Evolutionary conservation across 2,113 vertebrate species (phyloP), one percentile per base, ranked within the genome.

Genomic region (Catagonus wagneri): DNA sequence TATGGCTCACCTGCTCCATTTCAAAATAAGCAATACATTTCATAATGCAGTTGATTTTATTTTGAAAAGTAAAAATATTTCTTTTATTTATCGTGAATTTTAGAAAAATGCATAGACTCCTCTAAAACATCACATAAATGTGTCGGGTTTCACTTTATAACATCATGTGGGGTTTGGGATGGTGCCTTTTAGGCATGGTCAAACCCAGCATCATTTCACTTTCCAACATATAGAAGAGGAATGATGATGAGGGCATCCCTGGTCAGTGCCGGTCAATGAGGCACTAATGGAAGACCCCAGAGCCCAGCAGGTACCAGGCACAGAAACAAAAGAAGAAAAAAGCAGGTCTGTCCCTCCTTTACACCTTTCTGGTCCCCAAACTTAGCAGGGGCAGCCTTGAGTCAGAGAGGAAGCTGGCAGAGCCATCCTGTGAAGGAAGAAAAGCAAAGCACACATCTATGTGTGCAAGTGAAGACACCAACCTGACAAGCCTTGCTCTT

Each of bases 21-120:
- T 96, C 34, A 95, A 91, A 95, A 83, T 60, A 96, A 94, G 29
- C 60, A 94, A 20, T 68, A 89, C 36, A 1, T 36, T 60, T 81
- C 56, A 60, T 85, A 90, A 19, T 71, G 9, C 19, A 90, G 76
- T 32, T 44, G 4, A 44, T 44, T 44, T 44, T 44, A 44, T 44
- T 44, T 44, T 44, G 4, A 44, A 44, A 44, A 44, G 8, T 44
- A 44, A 44, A 44, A 44, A 44, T 44, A 44, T 44, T 44, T 44
- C 4, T 44, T 44, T 44, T 44, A 44, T 44, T 44, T 93, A 63
- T 0, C 39, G 92, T 44, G 58, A 8, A 15, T 16, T 69, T 81
- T 90, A 32, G 68, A 78, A 95, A 75, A 93, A 81, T 29, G 34
- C 32, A 93, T 65, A 93, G 68, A 66, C 20, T 87, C 54, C 75